Base-by-base conservation (phyloP, 2,888 invertebrate species). In the Cephus pygmeus region DNA sequence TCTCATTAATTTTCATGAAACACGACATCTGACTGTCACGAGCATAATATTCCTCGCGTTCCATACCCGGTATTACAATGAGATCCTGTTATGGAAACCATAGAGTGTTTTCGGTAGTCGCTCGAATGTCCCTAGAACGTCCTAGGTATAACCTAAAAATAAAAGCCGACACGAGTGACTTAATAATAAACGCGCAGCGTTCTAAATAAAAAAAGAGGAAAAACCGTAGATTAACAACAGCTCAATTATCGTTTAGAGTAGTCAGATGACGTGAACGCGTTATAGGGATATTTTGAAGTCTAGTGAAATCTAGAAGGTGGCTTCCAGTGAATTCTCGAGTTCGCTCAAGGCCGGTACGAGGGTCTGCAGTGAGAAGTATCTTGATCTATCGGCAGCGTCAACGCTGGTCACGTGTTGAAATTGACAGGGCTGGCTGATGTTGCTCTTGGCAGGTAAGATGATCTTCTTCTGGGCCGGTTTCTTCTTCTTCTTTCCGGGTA, bases 371-470 rank as follows among this genome's bases (percentile, higher is more conserved):
- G 95, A 95, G 88, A 94, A 94, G 85, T 95, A 95, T 81, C 95
- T 92, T 77, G 93, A 92, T 81, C 93, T 93, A 87, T 96, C 96
- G 78, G 94, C 94, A 69, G 94, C 93, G 81, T 96, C 95, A 73
- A 97, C 94, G 85, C 95, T 95, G 76, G 96, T 96, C 82, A 97
- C 95, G 90, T 97, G 97, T 85, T 96, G 95, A 91, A 97, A 97
- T 88, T 96, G 96, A 89, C 96, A 97, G 1, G 97, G 97, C 89
- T 95, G 95, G 74, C 96, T 96, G 84, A 97, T 97, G 91, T 96
- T 96, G 79, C 94, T 94, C 90, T 97, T 97, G 75, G 95, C 94
- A 33, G 96, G 96, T 80, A 95, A 91, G 73, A 94, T 93, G 6
- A 93, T 92, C 73, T 93, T 93, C 90, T 94, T 94, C 9, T 91